Percentiles rank a stretch among this genome's conserved stretches.
phyloP scores from a whole-genome alignment of 2,888 invertebrate genomes.

The Phaedon cochleariae region DNA sequence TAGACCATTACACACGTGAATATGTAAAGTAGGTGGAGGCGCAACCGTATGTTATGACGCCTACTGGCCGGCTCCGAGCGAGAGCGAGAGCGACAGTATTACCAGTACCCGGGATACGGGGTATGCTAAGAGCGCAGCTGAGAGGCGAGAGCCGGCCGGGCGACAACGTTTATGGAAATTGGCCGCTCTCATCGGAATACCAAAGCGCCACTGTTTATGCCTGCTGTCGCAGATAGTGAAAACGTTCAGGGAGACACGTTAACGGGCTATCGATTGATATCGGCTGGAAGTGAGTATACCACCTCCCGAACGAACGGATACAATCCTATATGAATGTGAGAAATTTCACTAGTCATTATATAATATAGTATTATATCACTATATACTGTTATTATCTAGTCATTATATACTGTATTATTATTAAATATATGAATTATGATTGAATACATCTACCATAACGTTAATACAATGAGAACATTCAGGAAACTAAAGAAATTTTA shows the following conservation, averaged over 20 bases:
- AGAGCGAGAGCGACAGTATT: too few species aligned
- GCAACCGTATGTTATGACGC: slow-evolving; percentile 44
- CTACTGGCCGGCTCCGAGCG: slow-evolving; percentile 37
- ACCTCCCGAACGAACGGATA: neutral
- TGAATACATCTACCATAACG: too few species aligned
- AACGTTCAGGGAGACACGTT: slow-evolving; percentile 6
- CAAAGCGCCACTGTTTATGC: slow-evolving; percentile 51
- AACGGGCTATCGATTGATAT: neutral
- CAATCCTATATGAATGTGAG: neutral
- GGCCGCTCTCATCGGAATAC: slow-evolving; percentile 52
- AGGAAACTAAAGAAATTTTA: too few species aligned
- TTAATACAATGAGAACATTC: too few species aligned
- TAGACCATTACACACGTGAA: slow-evolving; percentile 46
- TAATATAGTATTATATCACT: too few species aligned
- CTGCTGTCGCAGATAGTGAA: slow-evolving; percentile 26
- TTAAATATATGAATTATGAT: too few species aligned
- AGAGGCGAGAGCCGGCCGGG: slow-evolving; percentile 30
- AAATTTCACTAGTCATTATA: too few species aligned
- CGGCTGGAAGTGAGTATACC: neutral
- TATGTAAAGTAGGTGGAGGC: slow-evolving; percentile 53
- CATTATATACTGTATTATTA: too few species aligned
- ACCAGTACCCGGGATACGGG: slow-evolving; percentile 38
- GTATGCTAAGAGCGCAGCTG: slow-evolving; percentile 31
- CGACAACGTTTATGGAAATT: slow-evolving; percentile 54
- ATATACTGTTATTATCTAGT: too few species aligned